Percentiles rank a stretch among this genome's conserved stretches.
These are phyloP conservation scores for Endotricha flammealis DNA, from an alignment of 2,888 invertebrate genomes.

Conservation along the genomic window DNA sequence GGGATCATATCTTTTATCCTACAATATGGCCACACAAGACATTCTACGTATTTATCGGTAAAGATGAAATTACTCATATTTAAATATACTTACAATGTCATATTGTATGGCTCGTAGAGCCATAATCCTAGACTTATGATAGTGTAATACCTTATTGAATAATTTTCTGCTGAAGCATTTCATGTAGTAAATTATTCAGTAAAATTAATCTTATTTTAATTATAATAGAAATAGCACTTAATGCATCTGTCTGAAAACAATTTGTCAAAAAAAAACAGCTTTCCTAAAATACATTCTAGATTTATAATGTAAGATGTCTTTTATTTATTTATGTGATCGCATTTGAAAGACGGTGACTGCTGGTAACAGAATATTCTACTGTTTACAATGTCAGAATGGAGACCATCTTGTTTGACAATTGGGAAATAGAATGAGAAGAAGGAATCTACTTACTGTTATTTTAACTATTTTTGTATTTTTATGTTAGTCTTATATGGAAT, in stretches of 20 bases:
- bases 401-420: slow-evolving; percentile 23
- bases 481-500: slow-evolving; percentile 58
- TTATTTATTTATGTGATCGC: slow-evolving; percentile 36
- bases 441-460: slow-evolving; percentile 56
- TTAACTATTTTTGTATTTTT: slow-evolving; percentile 69
- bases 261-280: slow-evolving; percentile 35
- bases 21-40: no score
- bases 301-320: slow-evolving; percentile 31
- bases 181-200: slow-evolving; percentile 26
- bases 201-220: slow-evolving; percentile 28
- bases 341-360: slow-evolving; percentile 29
- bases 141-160: slow-evolving; percentile 33
- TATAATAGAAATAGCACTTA: slow-evolving; percentile 36
- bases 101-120: no score
- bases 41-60: no score
- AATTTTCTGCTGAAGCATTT: slow-evolving; percentile 26
- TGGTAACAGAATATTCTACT: slow-evolving; percentile 15
- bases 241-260: slow-evolving; percentile 23
- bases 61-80: no score
- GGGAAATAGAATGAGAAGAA: slow-evolving; percentile 32
- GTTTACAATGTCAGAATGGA: slow-evolving; percentile 1
- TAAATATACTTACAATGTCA: no score
- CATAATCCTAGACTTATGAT: no score
- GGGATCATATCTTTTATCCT: no score
- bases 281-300: slow-evolving; percentile 18